phyloP scores from a whole-genome alignment of 2,888 invertebrate genomes.

The Heliconius cydno region DNA sequence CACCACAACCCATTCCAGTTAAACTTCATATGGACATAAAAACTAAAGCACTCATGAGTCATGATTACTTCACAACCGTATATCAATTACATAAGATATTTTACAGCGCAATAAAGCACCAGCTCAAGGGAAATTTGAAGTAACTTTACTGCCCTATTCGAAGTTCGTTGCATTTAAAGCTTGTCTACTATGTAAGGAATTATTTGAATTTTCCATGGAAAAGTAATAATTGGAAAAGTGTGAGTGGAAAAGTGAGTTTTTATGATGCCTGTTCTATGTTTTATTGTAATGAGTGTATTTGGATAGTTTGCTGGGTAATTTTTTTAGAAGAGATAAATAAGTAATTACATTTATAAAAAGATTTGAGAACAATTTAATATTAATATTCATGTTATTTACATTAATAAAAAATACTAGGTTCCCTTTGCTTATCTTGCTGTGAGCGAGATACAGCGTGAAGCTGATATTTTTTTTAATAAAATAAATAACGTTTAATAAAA shows the following conservation, averaged over 20 bases:
- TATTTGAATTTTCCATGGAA: constrained; percentile 1
- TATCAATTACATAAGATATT: constrained; percentile 53
- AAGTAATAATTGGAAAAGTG: not conserved
- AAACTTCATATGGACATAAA: not conserved
- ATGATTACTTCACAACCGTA: constrained; percentile 26
- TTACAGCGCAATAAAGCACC: constrained; percentile 61
- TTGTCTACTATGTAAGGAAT: constrained; percentile 25
- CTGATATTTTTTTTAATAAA: no score
- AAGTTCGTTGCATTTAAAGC: constrained; percentile 29
- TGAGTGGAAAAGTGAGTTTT: not conserved
- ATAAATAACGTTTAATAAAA: no score
- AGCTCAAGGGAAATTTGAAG: constrained; percentile 69
- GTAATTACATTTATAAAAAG: no score
- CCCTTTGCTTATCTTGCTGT: no score
- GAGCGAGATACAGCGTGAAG: no score
- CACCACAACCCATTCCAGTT: not conserved
- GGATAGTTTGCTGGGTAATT: not conserved
- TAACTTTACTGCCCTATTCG: constrained; percentile 57
- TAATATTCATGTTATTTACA: no score
- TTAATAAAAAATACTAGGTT: no score
- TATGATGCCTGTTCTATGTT: no score
- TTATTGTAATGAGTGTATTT: not conserved
- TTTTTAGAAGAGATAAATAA: no score
- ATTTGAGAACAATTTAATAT: no score
- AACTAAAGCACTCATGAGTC: constrained; percentile 19